phyloP scores from a whole-genome alignment of 2,113 vertebrate genomes.

The Rhinolophus sinicus region DNA sequence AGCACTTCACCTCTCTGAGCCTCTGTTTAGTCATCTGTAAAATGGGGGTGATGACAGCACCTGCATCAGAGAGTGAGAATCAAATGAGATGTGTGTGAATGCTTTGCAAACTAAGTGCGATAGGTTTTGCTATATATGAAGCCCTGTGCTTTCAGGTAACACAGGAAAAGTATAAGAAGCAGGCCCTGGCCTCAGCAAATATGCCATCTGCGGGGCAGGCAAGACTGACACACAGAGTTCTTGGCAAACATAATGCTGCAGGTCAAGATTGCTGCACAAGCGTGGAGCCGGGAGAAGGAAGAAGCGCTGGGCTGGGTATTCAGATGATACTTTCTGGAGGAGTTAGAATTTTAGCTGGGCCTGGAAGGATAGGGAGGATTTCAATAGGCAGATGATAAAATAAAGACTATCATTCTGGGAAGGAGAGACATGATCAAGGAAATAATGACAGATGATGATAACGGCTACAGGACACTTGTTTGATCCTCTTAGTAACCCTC shows the following conservation, averaged over 20 bases:
- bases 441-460: not conserved
- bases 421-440: not conserved
- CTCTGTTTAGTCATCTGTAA: slow-evolving; percentile 16
- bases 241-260: not conserved
- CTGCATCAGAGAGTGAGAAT: not conserved
- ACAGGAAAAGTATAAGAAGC: not conserved
- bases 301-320: not conserved
- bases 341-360: not conserved
- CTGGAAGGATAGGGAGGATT: not conserved
- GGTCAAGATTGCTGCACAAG: rapidly evolving
- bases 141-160: not conserved
- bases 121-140: not conserved
- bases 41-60: not conserved
- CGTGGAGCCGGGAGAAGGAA: not conserved
- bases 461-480: not conserved
- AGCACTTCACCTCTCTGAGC: not conserved
- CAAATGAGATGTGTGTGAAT: not conserved
- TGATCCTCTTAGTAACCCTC: not conserved
- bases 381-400: not conserved
- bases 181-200: not conserved
- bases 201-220: not conserved
- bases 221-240: not conserved
- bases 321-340: not conserved
- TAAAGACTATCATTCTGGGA: not conserved
- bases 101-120: not conserved